Evolutionary conservation across 2,113 vertebrate species (phyloP).

Genomic region (Trematocara unimaculatum): DNA sequence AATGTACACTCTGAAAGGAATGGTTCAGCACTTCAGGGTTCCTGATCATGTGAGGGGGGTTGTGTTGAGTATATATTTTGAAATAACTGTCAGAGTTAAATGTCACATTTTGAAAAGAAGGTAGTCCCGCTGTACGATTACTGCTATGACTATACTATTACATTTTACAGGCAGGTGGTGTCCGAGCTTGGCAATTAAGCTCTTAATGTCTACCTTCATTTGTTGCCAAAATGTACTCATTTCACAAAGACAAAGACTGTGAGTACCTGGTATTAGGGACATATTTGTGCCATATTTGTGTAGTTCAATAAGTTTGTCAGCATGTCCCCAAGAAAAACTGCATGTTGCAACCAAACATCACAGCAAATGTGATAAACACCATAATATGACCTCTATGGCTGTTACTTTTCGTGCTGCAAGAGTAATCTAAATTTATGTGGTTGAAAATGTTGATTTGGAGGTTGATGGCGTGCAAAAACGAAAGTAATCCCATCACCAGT

Average conservation of each 20-base stretch:
- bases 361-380: background rate
- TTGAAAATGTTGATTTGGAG: background rate
- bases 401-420: background rate
- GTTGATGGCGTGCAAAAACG: fast-evolving
- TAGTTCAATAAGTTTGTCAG: background rate
- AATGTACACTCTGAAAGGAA: background rate
- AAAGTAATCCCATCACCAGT: background rate
- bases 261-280: background rate
- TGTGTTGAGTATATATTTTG: background rate
- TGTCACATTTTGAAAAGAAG: background rate
- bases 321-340: background rate
- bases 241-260: background rate
- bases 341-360: background rate
- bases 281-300: background rate
- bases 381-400: background rate
- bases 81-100: background rate
- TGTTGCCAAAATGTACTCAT: background rate
- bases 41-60: background rate
- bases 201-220: background rate
- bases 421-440: background rate
- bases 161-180: background rate
- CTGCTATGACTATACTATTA: background rate
- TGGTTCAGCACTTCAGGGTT: background rate
- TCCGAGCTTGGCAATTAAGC: background rate
- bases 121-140: background rate